Evolutionary conservation across 1,140 invertebrate genomes (phyloP).

Genomic region (Drosophila simulans): DNA sequence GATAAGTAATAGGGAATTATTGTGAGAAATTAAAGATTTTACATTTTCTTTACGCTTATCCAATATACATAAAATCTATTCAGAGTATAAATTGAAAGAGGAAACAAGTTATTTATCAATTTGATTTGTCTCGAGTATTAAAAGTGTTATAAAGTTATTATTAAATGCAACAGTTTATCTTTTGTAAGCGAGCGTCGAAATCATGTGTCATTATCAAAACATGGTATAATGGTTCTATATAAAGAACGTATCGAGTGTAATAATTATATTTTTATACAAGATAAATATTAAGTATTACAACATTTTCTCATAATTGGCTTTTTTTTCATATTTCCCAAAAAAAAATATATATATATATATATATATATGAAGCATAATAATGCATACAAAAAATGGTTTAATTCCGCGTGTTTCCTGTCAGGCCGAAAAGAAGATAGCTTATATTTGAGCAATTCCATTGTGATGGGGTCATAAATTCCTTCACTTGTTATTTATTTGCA

Average conservation of each 20-base stretch:
- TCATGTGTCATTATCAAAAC: constrained; percentile 1
- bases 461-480: constrained; percentile 56
- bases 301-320: background rate
- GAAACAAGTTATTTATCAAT: no score
- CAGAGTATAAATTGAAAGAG: no score
- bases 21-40: no score
- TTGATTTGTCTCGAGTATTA: background rate
- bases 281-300: background rate
- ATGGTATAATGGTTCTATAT: background rate
- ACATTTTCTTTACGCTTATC: no score
- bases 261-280: constrained; percentile 6
- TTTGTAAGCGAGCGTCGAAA: constrained; percentile 4
- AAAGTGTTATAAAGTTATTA: background rate
- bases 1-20: no score
- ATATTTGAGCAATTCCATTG: constrained; percentile 1
- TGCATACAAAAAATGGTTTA: no score
- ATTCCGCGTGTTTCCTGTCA: background rate
- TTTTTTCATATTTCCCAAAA: background rate
- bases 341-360: no score
- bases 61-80: no score
- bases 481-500: constrained; percentile 78
- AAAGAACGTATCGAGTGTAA: background rate
- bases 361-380: no score
- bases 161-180: background rate
- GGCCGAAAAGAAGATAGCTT: background rate